Evolutionary conservation across 2,113 vertebrate genomes (phyloP), one percentile per base, ranked within the genome.

Genomic region (Phaethornis superciliosus): DNA sequence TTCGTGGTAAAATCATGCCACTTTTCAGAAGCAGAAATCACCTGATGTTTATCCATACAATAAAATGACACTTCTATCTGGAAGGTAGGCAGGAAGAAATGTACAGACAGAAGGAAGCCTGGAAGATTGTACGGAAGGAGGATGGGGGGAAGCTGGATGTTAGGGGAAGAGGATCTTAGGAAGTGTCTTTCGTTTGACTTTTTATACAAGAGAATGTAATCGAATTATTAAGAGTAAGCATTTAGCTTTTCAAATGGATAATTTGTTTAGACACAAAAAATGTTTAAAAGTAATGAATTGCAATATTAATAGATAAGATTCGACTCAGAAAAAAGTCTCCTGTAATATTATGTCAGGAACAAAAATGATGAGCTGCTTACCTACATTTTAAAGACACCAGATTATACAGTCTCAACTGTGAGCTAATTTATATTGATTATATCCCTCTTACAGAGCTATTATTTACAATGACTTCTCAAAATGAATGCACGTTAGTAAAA

Each of bases 351-450:
- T 35, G 19, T 80, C 74, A 79, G 55, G 32, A 65, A 95, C 69
- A 28, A 93, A 69, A 85, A 88, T 49, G 58, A 94, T 92, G 90
- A 91, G 59, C 58, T 68, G 37, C 89, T 96, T 79, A 51, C 37
- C 64, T 59, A 63, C 33, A 64, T 78, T 94, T 81, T 71, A 87
- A 94, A 69, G 81, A 40, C 68, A 93, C 37, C 70, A 85, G 56
- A 92, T 88, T 93, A 72, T 79, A 37, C 46, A 76, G 81, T 42
- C 89, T 90, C 68, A 92, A 4, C 24, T 21, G 4, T 56, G 91
- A 96, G 90, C 79, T 95, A 94, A 95, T 97, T 97, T 94, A 83
- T 96, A 95, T 80, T 44, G 15, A 68, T 87, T 90, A 86, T 40
- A 85, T 79, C 89, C 86, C 82, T 92, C 74, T 95, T 84, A 60